Evolutionary conservation across 2,888 invertebrate genomes (phyloP).

Genomic region (Timema cristinae): DNA sequence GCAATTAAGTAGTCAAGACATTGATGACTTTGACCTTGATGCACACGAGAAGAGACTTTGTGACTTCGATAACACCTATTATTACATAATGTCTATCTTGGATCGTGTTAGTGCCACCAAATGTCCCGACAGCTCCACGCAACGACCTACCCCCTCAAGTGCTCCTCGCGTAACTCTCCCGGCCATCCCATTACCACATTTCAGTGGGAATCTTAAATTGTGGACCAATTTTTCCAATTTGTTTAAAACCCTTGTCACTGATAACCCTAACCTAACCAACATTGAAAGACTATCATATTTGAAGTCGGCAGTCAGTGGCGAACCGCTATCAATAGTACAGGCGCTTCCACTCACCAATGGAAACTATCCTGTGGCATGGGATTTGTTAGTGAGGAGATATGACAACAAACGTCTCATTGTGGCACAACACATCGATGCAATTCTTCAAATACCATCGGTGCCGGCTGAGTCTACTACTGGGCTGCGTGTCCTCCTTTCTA

Average conservation of each 20-base stretch:
- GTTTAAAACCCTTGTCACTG: neutral
- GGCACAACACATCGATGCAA: neutral
- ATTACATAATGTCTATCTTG: too few relatives aligned
- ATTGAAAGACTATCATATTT: neutral
- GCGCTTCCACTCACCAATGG: neutral
- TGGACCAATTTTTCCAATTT: neutral
- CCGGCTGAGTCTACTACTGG: neutral
- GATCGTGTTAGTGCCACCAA: too few relatives aligned
- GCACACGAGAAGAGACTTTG: too few relatives aligned
- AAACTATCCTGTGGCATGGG: neutral
- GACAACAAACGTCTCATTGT: neutral
- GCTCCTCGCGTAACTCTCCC: neutral
- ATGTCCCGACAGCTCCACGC: too few relatives aligned
- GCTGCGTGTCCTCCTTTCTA: neutral
- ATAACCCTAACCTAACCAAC: neutral
- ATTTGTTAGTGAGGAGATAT: neutral
- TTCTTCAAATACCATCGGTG: neutral
- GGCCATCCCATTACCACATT: neutral
- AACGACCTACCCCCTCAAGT: neutral
- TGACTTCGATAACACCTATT: too few relatives aligned
- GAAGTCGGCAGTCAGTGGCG: neutral
- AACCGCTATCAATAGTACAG: neutral
- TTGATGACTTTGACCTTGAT: too few relatives aligned
- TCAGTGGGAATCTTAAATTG: neutral
- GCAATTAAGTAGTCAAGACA: too few relatives aligned